A percentile compares a stretch with the other conserved stretches of the same genome.
These are phyloP conservation scores for Ptychadena robeensis DNA, from an alignment of 2,797 vertebrate genomes.

Conservation along the genomic window DNA sequence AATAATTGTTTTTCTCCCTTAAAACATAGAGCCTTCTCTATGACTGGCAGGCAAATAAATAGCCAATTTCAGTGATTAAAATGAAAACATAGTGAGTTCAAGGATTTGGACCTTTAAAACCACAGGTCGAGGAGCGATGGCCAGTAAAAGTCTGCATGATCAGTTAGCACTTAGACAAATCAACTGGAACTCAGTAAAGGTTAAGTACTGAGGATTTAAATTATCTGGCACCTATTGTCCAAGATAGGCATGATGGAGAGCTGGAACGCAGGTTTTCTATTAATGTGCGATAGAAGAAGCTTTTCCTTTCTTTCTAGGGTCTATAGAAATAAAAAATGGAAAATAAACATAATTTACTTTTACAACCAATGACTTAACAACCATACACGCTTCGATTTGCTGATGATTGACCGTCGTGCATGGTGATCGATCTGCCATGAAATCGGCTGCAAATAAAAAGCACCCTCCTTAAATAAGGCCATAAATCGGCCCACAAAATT, in stretches of 20 bases:
- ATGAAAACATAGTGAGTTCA: not conserved
- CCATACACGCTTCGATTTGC: too few relatives aligned
- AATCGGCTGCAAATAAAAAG: too few relatives aligned
- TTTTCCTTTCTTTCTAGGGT: too few relatives aligned
- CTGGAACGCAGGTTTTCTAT: too few relatives aligned
- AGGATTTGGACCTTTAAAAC: constrained; percentile 48
- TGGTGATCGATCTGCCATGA: too few relatives aligned
- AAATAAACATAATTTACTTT: too few relatives aligned
- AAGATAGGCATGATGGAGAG: constrained; percentile 36
- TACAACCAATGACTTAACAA: too few relatives aligned
- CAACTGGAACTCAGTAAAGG: constrained; percentile 54
- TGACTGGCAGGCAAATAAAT: constrained; percentile 30
- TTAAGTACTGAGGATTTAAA: constrained; percentile 48
- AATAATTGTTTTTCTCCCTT: constrained; percentile 57
- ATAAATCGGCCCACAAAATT: too few relatives aligned
- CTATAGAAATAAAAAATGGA: too few relatives aligned
- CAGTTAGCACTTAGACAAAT: constrained; percentile 49
- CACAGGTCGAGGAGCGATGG: constrained; percentile 18
- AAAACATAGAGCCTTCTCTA: constrained; percentile 56
- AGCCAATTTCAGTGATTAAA: constrained; percentile 46
- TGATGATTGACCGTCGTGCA: too few relatives aligned
- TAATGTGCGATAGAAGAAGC: too few relatives aligned
- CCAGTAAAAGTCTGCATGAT: constrained; percentile 46
- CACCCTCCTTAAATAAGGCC: too few relatives aligned
- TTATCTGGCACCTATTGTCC: constrained; percentile 9